phyloP scores from a whole-genome alignment of 2,888 invertebrate species.

The Protonemura montana region DNA sequence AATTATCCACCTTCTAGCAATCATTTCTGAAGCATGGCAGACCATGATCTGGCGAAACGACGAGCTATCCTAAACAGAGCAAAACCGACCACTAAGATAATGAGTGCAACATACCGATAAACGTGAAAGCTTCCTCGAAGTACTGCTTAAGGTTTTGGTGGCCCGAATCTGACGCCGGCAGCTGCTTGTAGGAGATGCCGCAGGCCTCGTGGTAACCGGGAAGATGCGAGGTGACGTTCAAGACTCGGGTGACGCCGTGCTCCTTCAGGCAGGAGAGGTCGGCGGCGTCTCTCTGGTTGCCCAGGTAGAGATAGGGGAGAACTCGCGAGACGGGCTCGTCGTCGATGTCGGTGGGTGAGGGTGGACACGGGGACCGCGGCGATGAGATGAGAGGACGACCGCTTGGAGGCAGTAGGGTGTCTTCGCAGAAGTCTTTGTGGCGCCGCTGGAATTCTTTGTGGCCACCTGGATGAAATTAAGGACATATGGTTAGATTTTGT shows the following conservation, averaged over 20 bases:
- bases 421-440: slow-evolving; percentile 77
- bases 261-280: slow-evolving; percentile 71
- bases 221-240: slow-evolving; percentile 81
- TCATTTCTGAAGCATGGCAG: too few species aligned
- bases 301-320: slow-evolving; percentile 81
- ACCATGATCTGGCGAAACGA: too few species aligned
- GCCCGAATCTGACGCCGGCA: slow-evolving; percentile 83
- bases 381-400: slow-evolving; percentile 54
- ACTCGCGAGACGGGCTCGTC: slow-evolving; percentile 80
- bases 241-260: slow-evolving; percentile 76
- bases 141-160: slow-evolving; percentile 88
- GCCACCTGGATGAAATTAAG: slow-evolving; percentile 64
- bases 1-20: too few species aligned
- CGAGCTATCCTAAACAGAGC: too few species aligned
- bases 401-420: slow-evolving; percentile 65
- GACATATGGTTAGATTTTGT: neutral
- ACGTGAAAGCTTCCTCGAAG: slow-evolving; percentile 86
- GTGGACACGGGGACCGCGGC: slow-evolving; percentile 48
- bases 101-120: slow-evolving; percentile 73
- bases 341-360: slow-evolving; percentile 68
- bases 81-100: too few species aligned
- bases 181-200: slow-evolving; percentile 75
- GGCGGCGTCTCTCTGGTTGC: slow-evolving; percentile 82
- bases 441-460: slow-evolving; percentile 75
- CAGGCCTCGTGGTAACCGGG: slow-evolving; percentile 74